Percentiles rank a stretch among this genome's conserved stretches.
Evolutionary conservation across 2,797 vertebrate species (phyloP).

Genomic region (Telmatherina bonti): DNA sequence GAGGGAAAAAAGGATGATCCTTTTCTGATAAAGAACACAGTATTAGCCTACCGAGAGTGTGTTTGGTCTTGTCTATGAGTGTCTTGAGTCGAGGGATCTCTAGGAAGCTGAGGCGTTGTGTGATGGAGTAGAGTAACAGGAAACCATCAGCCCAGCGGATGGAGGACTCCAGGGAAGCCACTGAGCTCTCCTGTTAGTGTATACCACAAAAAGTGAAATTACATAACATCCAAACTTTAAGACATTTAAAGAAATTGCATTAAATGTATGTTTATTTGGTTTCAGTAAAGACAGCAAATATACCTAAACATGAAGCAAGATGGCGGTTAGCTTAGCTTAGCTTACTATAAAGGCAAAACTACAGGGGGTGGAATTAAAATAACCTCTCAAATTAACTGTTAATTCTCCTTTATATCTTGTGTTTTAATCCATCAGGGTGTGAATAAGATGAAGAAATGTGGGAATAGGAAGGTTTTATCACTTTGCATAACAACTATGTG

Average conservation of each 20-base stretch:
- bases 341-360: neutral
- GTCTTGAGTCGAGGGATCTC: constrained; percentile 79
- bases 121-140: constrained; percentile 84
- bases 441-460: neutral
- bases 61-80: constrained; percentile 82
- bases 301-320: neutral
- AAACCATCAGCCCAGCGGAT: constrained; percentile 85
- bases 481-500: too few species aligned
- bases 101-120: constrained; percentile 79
- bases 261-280: neutral
- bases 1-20: too few species aligned
- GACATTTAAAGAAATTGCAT: neutral
- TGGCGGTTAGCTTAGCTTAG: neutral
- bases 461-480: neutral
- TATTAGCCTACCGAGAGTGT: constrained; percentile 73
- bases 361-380: neutral
- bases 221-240: too few species aligned
- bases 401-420: neutral
- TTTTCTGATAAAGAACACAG: neutral
- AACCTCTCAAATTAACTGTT: neutral
- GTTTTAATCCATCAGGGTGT: neutral
- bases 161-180: constrained; percentile 73
- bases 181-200: constrained; percentile 70
- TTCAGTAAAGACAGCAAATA: neutral
- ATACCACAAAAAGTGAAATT: neutral